phyloP scores from a whole-genome alignment of 2,113 vertebrate species.

The Ibidorhyncha struthersii region DNA sequence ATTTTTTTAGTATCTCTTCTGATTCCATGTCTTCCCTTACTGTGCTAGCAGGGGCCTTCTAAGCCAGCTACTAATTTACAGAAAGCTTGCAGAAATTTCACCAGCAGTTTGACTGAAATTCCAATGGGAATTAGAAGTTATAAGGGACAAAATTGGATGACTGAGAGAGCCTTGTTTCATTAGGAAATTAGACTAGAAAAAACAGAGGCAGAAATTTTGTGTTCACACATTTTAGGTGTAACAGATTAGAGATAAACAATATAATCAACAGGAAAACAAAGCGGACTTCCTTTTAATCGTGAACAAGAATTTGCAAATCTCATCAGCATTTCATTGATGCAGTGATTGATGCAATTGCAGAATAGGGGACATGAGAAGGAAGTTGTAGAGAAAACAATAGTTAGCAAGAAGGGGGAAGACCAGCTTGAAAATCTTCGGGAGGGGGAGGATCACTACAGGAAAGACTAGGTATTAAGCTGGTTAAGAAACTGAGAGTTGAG shows the following conservation, averaged over 20 bases:
- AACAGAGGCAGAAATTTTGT: not conserved
- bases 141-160: not conserved
- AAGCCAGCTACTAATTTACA: not conserved
- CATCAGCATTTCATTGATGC: not conserved
- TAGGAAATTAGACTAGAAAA: not conserved
- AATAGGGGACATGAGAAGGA: not conserved
- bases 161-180: not conserved
- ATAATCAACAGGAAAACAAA: not conserved
- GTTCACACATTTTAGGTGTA: not conserved
- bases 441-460: not conserved
- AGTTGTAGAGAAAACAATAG: not conserved
- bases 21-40: not conserved
- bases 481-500: constrained; percentile 49
- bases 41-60: not conserved
- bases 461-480: not conserved
- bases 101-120: not conserved
- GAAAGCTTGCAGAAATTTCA: not conserved
- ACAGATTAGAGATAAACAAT: not conserved
- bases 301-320: not conserved
- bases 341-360: not conserved
- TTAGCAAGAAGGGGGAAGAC: not conserved
- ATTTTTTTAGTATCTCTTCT: not conserved
- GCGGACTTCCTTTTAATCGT: not conserved
- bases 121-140: not conserved
- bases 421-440: not conserved